Evolutionary conservation across 2,888 invertebrate genomes (phyloP).

Genomic region (Dascillus cervinus): DNA sequence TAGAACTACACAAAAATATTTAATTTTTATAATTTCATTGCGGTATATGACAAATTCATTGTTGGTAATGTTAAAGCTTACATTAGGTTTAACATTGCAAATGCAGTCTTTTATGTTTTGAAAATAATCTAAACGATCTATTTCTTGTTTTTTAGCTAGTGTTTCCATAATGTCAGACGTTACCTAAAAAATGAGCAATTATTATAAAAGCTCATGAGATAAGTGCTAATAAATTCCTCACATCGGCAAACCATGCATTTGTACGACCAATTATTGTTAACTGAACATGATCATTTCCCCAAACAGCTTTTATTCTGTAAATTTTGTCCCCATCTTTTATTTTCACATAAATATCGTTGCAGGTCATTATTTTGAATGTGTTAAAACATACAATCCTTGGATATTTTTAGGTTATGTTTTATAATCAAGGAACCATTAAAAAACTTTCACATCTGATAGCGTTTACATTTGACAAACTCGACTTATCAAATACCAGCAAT

Average conservation of each 20-base stretch:
- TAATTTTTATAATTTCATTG: slow-evolving; percentile 12
- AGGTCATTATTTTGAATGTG: too few species aligned
- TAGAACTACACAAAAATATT: slow-evolving; percentile 19
- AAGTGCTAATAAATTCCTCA: slow-evolving; percentile 3
- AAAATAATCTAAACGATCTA: slow-evolving; percentile 16
- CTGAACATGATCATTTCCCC: slow-evolving; percentile 13
- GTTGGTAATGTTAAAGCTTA: slow-evolving; percentile 12
- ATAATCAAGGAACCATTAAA: too few species aligned
- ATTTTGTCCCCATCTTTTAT: slow-evolving; percentile 10
- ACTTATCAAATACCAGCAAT: too few species aligned
- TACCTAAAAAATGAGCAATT: slow-evolving; percentile 14
- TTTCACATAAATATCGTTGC: slow-evolving; percentile 5
- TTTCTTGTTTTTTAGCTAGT: slow-evolving; percentile 16
- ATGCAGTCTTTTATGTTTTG: slow-evolving; percentile 14
- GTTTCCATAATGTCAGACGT: slow-evolving; percentile 12
- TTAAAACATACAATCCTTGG: too few species aligned
- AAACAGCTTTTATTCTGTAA: slow-evolving; percentile 14
- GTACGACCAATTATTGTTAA: slow-evolving; percentile 12
- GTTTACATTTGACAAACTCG: too few species aligned
- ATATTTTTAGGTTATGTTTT: too few species aligned
- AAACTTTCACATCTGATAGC: too few species aligned
- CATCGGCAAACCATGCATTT: slow-evolving; percentile 14
- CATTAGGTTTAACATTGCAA: slow-evolving; percentile 5
- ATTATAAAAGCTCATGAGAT: background rate
- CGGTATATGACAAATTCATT: slow-evolving; percentile 17